These are phyloP conservation scores for Paedocypris sp. DNA, from an alignment of 2,113 vertebrate species.

Conservation along the genomic window DNA sequence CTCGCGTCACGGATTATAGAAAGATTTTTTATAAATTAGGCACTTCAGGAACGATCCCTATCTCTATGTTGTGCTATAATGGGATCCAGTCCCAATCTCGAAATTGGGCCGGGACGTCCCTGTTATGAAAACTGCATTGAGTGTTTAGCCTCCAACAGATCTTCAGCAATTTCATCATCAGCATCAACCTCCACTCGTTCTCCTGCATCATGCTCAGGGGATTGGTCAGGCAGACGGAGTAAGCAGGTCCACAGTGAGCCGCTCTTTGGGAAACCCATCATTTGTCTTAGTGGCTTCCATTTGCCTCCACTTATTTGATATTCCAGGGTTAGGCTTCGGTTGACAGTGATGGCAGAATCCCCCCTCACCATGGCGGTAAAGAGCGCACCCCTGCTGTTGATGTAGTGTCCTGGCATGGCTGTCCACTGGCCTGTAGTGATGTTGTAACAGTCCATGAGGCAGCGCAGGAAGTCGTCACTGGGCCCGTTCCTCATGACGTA, in stretches of 20 bases:
- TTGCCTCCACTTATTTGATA: constrained; percentile 64
- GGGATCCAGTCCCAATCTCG: no score
- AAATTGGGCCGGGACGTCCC: no score
- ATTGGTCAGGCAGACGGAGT: constrained; percentile 66
- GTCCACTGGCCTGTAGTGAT: constrained; percentile 82
- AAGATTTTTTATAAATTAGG: no score
- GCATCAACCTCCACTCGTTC: constrained; percentile 1
- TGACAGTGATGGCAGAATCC: constrained; percentile 79
- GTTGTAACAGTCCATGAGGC: constrained; percentile 83
- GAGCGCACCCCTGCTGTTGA: constrained; percentile 94
- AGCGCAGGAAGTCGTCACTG: constrained; percentile 80
- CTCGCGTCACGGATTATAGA: no score
- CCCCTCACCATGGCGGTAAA: constrained; percentile 75
- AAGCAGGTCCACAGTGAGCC: constrained; percentile 86
- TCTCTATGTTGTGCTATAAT: no score
- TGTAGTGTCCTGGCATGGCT: constrained; percentile 71
- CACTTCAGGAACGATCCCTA: no score
- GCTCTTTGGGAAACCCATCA: constrained; percentile 75
- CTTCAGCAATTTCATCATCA: neutral
- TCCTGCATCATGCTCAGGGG: constrained; percentile 25
- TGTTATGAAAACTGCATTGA: no score
- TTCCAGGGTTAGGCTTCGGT: constrained; percentile 76
- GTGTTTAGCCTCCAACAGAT: neutral
- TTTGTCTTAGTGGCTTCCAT: constrained; percentile 78
- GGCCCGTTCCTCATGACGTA: constrained; percentile 91